phyloP scores from a whole-genome alignment of 2,888 invertebrate species.

The Mythimna ferrago region DNA sequence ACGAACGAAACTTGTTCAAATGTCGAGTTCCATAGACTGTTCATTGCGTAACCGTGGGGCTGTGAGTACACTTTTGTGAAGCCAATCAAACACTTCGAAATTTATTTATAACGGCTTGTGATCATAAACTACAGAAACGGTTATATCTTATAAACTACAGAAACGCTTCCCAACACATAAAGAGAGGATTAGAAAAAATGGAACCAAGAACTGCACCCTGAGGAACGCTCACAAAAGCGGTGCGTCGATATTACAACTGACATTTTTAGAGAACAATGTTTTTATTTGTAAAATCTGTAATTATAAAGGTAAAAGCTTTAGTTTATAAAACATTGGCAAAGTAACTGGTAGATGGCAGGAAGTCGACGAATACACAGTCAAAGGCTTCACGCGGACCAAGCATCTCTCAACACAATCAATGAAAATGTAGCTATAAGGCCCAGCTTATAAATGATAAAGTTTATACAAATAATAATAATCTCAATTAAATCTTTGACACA shows the following conservation, averaged over 20 bases:
- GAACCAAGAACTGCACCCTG: constrained; percentile 2
- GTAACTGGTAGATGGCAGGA: not conserved
- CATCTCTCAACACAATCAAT: not conserved
- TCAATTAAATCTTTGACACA: no score
- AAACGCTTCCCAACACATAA: not conserved
- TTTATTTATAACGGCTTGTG: not conserved
- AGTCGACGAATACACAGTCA: not conserved
- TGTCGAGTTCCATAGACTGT: not conserved
- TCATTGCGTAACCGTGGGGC: not conserved
- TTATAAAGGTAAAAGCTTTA: not conserved
- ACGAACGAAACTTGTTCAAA: not conserved
- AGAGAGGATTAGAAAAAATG: not conserved
- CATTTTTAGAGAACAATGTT: not conserved
- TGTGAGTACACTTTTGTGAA: not conserved
- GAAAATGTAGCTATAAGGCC: not conserved
- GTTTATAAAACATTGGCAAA: not conserved
- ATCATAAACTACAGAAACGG: no score
- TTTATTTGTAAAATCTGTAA: not conserved
- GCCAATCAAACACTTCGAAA: not conserved
- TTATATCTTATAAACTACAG: no score
- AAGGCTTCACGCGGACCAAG: not conserved
- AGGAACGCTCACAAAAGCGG: not conserved
- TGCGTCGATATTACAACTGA: not conserved
- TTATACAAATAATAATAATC: no score
- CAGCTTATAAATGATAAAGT: not conserved